These are phyloP conservation scores for Tholera decimalis DNA, from an alignment of 2,888 invertebrate species.

Conservation along the genomic window DNA sequence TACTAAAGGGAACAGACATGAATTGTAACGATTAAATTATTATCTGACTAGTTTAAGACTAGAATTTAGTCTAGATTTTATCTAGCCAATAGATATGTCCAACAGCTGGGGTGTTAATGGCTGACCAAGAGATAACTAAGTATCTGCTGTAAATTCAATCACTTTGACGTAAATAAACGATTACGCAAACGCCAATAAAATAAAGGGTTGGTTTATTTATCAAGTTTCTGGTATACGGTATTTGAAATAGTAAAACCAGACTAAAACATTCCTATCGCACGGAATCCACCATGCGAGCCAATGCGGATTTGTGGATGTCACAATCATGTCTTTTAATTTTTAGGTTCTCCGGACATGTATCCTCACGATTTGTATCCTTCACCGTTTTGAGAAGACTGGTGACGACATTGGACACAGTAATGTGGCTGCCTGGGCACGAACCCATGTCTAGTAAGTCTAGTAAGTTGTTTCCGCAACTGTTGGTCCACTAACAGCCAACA, in stretches of 20 bases:
- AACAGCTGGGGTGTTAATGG: slow-evolving; percentile 40
- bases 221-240: neutral
- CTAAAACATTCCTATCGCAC: too few relatives aligned
- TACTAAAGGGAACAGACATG: slow-evolving; percentile 13
- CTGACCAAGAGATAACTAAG: slow-evolving; percentile 5
- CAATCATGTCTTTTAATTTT: too few relatives aligned
- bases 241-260: neutral
- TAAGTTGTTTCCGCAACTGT: too few relatives aligned
- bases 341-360: too few relatives aligned
- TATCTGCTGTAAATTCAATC: slow-evolving; percentile 23
- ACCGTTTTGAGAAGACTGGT: too few relatives aligned
- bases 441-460: too few relatives aligned
- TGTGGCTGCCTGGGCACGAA: too few relatives aligned
- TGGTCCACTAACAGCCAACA: too few relatives aligned
- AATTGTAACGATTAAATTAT: slow-evolving; percentile 40
- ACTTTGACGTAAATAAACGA: neutral
- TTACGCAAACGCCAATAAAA: neutral
- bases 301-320: too few relatives aligned
- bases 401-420: too few relatives aligned
- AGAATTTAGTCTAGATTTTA: slow-evolving; percentile 46
- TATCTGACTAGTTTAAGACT: slow-evolving; percentile 34
- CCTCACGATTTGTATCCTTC: too few relatives aligned
- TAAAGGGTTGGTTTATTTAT: neutral
- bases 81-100: slow-evolving; percentile 40
- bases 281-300: too few relatives aligned